Evolutionary conservation across 2,888 invertebrate species (phyloP).

Genomic region (Chrysotoxum bicinctum): DNA sequence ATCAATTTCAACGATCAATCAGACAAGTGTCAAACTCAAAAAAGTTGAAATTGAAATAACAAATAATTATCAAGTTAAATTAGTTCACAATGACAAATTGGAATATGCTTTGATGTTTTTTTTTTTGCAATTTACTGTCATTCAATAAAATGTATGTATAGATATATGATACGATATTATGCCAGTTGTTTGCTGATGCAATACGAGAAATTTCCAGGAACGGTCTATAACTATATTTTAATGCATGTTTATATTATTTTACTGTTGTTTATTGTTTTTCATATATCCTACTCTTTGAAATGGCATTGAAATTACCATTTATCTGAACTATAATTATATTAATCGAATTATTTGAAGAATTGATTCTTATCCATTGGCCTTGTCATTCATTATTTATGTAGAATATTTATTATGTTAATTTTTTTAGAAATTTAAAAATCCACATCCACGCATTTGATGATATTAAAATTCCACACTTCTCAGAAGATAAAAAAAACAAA

Average conservation of each 20-base stretch:
- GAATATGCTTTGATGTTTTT: background rate
- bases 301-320: conserved; percentile 23
- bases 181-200: background rate
- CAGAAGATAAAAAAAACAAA: background rate
- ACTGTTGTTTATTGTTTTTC: background rate
- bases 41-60: background rate
- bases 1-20: conserved; percentile 16
- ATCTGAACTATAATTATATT: conserved; percentile 10
- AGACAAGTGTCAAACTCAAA: background rate
- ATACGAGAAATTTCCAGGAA: background rate
- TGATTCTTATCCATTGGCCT: conserved; percentile 34
- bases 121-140: background rate
- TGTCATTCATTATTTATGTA: background rate
- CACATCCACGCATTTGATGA: background rate
- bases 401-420: background rate
- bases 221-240: background rate
- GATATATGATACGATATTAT: background rate
- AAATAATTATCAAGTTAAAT: conserved; percentile 14
- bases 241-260: background rate
- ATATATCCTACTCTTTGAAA: background rate
- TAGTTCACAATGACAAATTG: conserved; percentile 9
- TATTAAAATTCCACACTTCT: background rate
- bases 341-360: conserved; percentile 19
- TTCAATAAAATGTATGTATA: no score
- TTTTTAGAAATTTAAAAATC: background rate